These are phyloP conservation scores for Marmota monax DNA, from an alignment of 2,113 vertebrate genomes.

Conservation along the genomic window DNA sequence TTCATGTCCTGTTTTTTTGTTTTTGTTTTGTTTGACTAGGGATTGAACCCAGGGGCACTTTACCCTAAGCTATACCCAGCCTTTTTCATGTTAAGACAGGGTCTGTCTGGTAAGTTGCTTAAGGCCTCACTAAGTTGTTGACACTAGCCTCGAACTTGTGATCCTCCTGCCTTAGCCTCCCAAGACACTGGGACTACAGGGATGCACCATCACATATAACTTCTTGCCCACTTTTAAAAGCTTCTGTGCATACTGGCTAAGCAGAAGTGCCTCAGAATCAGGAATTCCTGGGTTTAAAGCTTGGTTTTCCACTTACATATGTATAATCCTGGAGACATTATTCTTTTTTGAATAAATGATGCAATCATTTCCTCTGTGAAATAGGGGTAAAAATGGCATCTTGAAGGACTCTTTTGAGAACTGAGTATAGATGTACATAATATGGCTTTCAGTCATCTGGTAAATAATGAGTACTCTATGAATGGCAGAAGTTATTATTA, in stretches of 20 bases:
- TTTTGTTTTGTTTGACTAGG: no score
- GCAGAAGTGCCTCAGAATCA: not conserved
- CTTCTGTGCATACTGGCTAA: not conserved
- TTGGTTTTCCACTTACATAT: not conserved
- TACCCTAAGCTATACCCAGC: no score
- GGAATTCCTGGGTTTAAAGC: not conserved
- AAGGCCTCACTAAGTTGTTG: no score
- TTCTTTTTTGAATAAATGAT: conserved; percentile 15
- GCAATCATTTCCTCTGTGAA: not conserved
- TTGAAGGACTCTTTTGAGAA: not conserved
- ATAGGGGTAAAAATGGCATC: not conserved
- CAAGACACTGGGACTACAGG: no score
- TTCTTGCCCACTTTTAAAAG: not conserved
- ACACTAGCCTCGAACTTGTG: no score
- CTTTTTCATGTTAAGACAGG: no score
- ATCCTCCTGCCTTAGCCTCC: no score
- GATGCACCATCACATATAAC: no score
- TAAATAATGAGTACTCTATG: not conserved
- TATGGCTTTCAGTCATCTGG: not conserved
- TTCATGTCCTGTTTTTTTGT: no score
- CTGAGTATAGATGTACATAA: not conserved
- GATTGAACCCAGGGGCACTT: no score
- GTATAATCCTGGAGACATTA: not conserved
- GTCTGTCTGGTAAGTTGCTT: no score
- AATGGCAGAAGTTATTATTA: not conserved